Percentiles rank a stretch among this genome's conserved stretches.
Conservation (phyloP, 2,113 vertebrate genomes). For the Calyptomena viridis region DNA sequence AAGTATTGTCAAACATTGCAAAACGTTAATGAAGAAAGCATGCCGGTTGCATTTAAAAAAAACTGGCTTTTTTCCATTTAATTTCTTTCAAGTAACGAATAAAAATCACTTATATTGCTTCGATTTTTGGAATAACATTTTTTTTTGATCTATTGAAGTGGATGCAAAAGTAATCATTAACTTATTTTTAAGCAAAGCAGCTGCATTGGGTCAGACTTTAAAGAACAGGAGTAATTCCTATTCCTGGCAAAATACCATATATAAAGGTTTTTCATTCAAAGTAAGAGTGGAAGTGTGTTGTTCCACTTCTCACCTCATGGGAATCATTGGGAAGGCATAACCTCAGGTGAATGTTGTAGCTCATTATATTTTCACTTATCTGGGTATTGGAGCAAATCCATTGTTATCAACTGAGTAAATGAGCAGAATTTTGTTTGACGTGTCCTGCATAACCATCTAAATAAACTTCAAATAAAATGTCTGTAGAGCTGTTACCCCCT, state of each 20-base stretch:
- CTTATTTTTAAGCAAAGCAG: conserved; percentile 40
- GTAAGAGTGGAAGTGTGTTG: neutral
- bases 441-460: neutral
- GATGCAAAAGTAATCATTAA: conserved; percentile 26
- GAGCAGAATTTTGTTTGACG: conserved; percentile 5
- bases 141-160: conserved; percentile 29
- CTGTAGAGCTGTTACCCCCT: neutral
- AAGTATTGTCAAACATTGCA: conserved; percentile 54
- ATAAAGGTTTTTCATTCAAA: neutral
- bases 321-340: neutral
- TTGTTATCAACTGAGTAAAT: conserved; percentile 5
- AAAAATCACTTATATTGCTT: conserved; percentile 40
- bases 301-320: neutral
- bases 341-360: neutral
- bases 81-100: conserved; percentile 61
- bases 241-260: conserved; percentile 1
- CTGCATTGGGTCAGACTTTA: conserved; percentile 28
- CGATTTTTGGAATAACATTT: conserved; percentile 7
- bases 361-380: conserved; percentile 10
- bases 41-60: neutral
- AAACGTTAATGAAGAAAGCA: conserved; percentile 52
- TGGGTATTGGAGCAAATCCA: conserved; percentile 2
- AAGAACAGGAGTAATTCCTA: neutral
- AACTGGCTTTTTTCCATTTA: conserved; percentile 40
- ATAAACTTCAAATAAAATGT: neutral